Conservation (phyloP, 2,797 vertebrate species). For the Carcharodon carcharias region DNA sequence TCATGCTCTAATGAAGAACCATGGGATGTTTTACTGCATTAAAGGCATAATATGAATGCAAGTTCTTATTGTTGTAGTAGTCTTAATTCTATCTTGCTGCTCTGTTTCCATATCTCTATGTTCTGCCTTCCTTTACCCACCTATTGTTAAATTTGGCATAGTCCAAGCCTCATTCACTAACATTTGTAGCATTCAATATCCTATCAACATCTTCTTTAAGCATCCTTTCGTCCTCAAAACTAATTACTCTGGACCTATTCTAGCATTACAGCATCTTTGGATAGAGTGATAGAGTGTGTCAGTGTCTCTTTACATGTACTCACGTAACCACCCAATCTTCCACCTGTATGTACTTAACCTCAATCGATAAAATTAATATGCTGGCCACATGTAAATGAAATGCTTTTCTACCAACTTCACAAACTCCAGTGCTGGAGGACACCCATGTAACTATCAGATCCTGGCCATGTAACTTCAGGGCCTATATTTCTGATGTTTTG, state of each 20-base stretch:
- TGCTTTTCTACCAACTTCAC: background rate
- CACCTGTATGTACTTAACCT: background rate
- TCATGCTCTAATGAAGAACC: no score
- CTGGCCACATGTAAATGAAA: background rate
- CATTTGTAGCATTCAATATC: no score
- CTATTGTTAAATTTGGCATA: no score
- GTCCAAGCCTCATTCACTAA: no score
- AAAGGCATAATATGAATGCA: no score
- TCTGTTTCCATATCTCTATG: no score
- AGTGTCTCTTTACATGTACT: background rate
- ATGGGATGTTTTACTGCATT: no score
- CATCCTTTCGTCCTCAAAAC: no score
- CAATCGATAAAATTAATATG: background rate
- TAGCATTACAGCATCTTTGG: background rate
- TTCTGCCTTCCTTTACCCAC: no score
- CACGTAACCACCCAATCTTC: background rate
- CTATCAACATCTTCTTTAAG: no score
- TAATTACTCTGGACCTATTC: background rate
- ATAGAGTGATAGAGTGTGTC: background rate
- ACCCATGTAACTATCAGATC: background rate
- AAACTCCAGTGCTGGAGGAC: background rate
- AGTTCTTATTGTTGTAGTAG: no score
- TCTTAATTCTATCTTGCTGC: no score
- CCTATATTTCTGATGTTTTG: background rate
- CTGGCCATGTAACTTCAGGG: background rate